phyloP scores from a whole-genome alignment of 2,797 vertebrate genomes.

The Coilia nasus region DNA sequence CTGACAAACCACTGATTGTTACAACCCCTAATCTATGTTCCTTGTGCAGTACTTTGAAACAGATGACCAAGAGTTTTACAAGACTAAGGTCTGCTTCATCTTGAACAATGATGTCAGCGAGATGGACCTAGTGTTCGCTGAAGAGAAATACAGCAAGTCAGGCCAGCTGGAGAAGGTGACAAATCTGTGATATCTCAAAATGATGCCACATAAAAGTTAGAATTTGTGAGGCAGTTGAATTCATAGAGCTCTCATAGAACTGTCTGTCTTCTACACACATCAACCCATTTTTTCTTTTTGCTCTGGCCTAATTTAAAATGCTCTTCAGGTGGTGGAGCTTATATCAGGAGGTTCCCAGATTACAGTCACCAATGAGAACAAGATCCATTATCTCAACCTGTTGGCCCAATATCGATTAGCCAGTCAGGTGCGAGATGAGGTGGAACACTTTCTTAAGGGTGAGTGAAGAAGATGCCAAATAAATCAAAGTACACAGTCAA shows the following conservation, averaged over 20 bases:
- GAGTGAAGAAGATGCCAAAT: conserved; percentile 31
- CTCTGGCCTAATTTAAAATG: neutral
- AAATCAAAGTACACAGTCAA: too few species aligned
- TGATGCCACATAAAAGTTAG: neutral
- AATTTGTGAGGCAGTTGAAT: too few species aligned
- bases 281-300: neutral
- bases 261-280: too few species aligned
- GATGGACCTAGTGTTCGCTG: conserved; percentile 97
- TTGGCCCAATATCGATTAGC: conserved; percentile 94
- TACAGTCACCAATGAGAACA: conserved; percentile 94
- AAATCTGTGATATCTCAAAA: neutral
- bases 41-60: conserved; percentile 93
- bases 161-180: conserved; percentile 98
- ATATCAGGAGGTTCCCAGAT: conserved; percentile 91
- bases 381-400: conserved; percentile 96
- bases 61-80: conserved; percentile 98
- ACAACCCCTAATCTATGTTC: neutral
- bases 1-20: too few species aligned
- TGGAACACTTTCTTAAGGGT: conserved; percentile 99
- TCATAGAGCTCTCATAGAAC: too few species aligned
- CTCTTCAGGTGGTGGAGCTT: conserved; percentile 88
- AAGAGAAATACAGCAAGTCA: conserved; percentile 95
- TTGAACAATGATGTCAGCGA: conserved; percentile 98
- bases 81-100: conserved; percentile 99
- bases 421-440: conserved; percentile 95